phyloP scores from a whole-genome alignment of 2,113 vertebrate species.

The Arothron firmamentum region DNA sequence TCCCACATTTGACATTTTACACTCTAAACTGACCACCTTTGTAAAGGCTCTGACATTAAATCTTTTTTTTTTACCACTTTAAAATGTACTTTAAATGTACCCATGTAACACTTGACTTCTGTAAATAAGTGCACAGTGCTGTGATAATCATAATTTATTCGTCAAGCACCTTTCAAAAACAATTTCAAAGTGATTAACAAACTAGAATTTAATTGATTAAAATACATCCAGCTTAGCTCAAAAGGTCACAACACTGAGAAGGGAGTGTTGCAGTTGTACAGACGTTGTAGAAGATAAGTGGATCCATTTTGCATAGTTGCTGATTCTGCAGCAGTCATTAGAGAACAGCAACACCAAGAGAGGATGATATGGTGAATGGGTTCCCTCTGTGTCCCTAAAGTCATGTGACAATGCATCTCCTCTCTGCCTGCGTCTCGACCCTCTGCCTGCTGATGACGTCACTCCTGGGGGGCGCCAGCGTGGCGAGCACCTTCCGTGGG shows the following conservation, averaged over 20 bases:
- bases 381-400: not conserved
- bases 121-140: too few species aligned
- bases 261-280: not conserved
- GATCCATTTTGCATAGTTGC: constrained; percentile 48
- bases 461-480: constrained; percentile 29
- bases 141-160: too few species aligned
- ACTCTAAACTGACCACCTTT: too few species aligned
- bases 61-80: not conserved
- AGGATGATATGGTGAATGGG: not conserved
- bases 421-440: constrained; percentile 19
- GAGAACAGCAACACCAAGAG: constrained; percentile 7
- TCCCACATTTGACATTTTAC: too few species aligned
- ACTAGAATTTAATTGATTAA: too few species aligned
- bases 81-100: not conserved
- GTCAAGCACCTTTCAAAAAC: too few species aligned
- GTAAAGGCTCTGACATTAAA: not conserved
- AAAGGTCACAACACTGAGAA: too few species aligned
- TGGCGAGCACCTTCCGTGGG: constrained; percentile 63
- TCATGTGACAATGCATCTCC: constrained; percentile 40
- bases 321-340: constrained; percentile 18
- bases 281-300: not conserved
- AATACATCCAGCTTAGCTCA: too few species aligned
- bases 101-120: too few species aligned
- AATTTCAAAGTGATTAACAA: too few species aligned
- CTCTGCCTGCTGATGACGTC: constrained; percentile 29